phyloP scores from a whole-genome alignment of 2,113 vertebrate genomes.

The Siphamia tubifer region DNA sequence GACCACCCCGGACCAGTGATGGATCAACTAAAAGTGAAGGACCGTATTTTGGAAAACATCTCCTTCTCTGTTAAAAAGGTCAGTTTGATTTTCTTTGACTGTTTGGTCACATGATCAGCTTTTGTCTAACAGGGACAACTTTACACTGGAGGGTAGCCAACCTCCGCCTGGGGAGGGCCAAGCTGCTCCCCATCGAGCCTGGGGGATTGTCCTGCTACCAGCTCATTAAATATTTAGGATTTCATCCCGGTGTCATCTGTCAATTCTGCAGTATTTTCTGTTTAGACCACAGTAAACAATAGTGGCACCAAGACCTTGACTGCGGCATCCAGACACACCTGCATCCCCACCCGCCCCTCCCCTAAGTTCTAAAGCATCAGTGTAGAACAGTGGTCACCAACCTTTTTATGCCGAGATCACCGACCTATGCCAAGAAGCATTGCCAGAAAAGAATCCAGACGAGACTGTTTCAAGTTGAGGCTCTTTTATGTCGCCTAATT shows the following conservation, averaged over 20 bases:
- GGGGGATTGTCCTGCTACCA: no score
- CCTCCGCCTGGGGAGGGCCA: constrained; percentile 12
- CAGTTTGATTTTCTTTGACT: constrained; percentile 21
- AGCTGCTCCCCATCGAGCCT: no score
- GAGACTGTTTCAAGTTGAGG: no score
- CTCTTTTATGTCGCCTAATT: no score
- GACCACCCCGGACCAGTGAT: constrained; percentile 73
- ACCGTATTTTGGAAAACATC: constrained; percentile 96
- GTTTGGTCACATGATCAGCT: constrained; percentile 29
- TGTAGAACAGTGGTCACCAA: no score
- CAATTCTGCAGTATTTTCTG: not conserved
- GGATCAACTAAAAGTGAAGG: constrained; percentile 95
- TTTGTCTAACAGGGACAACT: constrained; percentile 49
- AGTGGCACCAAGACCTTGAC: not conserved
- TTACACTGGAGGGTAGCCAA: constrained; percentile 12
- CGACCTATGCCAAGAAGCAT: no score
- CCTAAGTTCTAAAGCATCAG: no score
- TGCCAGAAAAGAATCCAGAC: no score
- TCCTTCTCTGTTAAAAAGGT: constrained; percentile 97
- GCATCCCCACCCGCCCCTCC: no score
- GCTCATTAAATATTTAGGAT: no score
- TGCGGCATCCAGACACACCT: constrained; percentile 41
- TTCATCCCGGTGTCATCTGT: no score
- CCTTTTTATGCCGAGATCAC: no score
- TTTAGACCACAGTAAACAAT: not conserved